Base-by-base conservation (phyloP, 2,113 vertebrate genomes). In the Zosterops japonicus region DNA sequence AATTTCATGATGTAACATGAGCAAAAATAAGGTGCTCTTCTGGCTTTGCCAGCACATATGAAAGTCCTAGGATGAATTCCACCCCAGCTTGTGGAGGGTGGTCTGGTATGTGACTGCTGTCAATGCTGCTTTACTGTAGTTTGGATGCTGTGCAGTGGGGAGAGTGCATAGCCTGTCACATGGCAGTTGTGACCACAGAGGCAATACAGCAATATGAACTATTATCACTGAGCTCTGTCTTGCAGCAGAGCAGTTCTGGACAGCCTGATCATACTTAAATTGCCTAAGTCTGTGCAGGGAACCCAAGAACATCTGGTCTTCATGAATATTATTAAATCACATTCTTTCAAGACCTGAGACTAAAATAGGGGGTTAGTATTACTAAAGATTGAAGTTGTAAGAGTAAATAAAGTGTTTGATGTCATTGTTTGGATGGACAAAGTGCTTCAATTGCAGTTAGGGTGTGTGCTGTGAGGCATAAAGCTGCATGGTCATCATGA, bases 1-100 rank as follows among this genome's bases (percentile, higher is more conserved):
- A 14, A 39, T 63, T 72, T 89, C 13, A 11, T 52, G 10, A 47
- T 0, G 0, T 27, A 78, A 4, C 2, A 1, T 65, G 16, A 82
- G 35, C 0, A 9, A 70, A 77, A 91, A 29, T 27, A 67, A 82
- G 47, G 24, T 84, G 28, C 13, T 9, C 6, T 60, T 77, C 27
- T 49, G 18, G 6, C 12, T 87, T 47, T 84, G 78, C 22, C 35
- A 78, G n/a, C 9, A 22, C 1, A 0, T 25, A 0, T 49, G 31
- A 36, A 87, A 49, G 27, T 67, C n/a, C 53, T 6, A 44, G 23
- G 17, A 74, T 44, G 29, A 84, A 29, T 50, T 87, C 23, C 7
- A 22, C 15, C 9, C 8, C 9, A 64, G 22, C 12, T 77, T 77
- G 5, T n/a, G 53, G 28, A 12, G 12, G 5, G 13, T 65, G 31